These are phyloP conservation scores for Rhagium mordax DNA, from an alignment of 2,888 invertebrate genomes.

Conservation along the genomic window DNA sequence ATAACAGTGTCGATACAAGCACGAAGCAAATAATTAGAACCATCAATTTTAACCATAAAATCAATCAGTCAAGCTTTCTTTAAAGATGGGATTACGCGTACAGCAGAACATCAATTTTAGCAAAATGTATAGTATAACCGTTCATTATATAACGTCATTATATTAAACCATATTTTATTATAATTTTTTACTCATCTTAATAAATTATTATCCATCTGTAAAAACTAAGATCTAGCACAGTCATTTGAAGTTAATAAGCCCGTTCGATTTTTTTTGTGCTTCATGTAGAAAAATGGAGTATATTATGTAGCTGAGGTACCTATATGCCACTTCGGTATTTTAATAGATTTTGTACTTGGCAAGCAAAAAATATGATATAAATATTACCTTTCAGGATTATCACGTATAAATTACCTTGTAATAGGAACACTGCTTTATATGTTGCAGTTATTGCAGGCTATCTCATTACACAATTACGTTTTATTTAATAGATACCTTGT, in stretches of 20 bases:
- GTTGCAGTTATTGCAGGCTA: too few species aligned
- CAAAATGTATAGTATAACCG: conserved; percentile 8
- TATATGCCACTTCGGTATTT: not conserved
- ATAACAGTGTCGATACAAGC: not conserved
- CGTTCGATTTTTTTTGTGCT: not conserved
- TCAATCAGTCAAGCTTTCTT: conserved; percentile 22
- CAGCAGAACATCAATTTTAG: conserved; percentile 1
- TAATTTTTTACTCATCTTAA: not conserved
- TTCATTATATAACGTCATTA: conserved; percentile 4
- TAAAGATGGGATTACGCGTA: not conserved
- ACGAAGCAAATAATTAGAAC: not conserved
- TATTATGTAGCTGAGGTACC: not conserved
- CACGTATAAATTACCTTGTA: too few species aligned
- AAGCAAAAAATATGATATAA: too few species aligned
- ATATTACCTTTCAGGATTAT: too few species aligned
- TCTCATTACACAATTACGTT: too few species aligned
- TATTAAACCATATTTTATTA: not conserved
- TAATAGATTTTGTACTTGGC: not conserved
- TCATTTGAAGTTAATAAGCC: not conserved
- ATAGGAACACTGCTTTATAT: too few species aligned
- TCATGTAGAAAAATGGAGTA: not conserved
- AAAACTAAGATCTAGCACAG: not conserved
- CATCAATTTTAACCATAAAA: not conserved
- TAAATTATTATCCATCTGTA: not conserved
- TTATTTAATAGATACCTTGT: too few species aligned